A percentile compares a stretch with the other conserved stretches of the same genome.
phyloP scores from a whole-genome alignment of 1,140 invertebrate species.

The Formica selysi region DNA sequence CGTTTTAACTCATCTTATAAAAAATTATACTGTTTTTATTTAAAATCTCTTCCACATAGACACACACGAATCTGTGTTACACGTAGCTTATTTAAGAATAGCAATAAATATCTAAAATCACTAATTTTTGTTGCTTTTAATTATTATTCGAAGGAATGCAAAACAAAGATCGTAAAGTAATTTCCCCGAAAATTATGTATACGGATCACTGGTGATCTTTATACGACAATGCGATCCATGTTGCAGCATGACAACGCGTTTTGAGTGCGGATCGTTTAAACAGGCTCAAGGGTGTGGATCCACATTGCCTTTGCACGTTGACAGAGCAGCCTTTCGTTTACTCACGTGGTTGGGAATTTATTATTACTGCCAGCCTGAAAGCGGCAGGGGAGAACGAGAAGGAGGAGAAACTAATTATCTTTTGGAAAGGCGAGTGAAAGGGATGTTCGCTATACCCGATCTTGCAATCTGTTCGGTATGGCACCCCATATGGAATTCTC shows the following conservation, averaged over 20 bases:
- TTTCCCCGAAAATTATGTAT: neutral
- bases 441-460: conserved; percentile 57
- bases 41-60: neutral
- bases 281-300: conserved; percentile 42
- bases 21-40: neutral
- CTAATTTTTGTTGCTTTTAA: neutral
- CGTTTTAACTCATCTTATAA: neutral
- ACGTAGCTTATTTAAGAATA: neutral
- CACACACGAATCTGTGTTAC: no score
- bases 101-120: neutral
- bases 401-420: conserved; percentile 67
- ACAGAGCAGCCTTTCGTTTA: conserved; percentile 70
- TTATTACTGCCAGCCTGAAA: conserved; percentile 59
- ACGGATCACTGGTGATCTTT: neutral
- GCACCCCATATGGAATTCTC: conserved; percentile 53
- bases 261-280: conserved; percentile 65
- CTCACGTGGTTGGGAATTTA: conserved; percentile 72
- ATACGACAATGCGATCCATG: neutral
- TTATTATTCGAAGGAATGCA: neutral
- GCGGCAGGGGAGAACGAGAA: neutral
- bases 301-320: conserved; percentile 65
- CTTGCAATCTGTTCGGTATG: conserved; percentile 27
- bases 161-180: neutral
- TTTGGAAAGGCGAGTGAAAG: neutral
- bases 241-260: neutral